A percentile compares a stretch with the other conserved stretches of the same genome.
Evolutionary conservation across 2,113 vertebrate genomes (phyloP).

Genomic region (Porphyrio hochstetteri): DNA sequence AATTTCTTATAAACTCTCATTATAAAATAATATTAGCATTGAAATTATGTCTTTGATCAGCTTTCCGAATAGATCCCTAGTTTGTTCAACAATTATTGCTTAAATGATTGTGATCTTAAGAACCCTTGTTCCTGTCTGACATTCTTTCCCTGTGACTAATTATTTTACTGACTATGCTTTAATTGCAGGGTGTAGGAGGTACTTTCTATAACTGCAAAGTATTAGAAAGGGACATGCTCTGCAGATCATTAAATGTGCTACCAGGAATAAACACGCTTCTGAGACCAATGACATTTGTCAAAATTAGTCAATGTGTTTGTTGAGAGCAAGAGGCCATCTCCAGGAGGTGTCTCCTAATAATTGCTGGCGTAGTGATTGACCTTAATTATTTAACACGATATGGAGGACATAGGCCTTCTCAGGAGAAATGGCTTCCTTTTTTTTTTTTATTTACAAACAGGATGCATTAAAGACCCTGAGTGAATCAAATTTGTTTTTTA

Average conservation of each 20-base stretch:
- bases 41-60: constrained; percentile 30
- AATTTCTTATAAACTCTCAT: background rate
- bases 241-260: constrained; percentile 71
- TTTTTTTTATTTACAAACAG: constrained; percentile 62
- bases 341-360: constrained; percentile 58
- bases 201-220: constrained; percentile 56
- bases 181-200: constrained; percentile 71
- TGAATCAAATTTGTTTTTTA: constrained; percentile 51
- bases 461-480: constrained; percentile 50
- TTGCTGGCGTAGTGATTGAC: constrained; percentile 59
- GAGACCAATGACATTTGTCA: constrained; percentile 67
- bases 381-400: constrained; percentile 79
- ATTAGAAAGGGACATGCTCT: constrained; percentile 62
- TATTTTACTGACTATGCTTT: constrained; percentile 68
- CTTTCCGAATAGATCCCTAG: constrained; percentile 25
- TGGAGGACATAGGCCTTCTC: constrained; percentile 40
- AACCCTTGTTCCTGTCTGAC: constrained; percentile 40
- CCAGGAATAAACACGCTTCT: constrained; percentile 42
- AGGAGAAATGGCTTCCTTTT: constrained; percentile 36
- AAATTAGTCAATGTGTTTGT: constrained; percentile 50
- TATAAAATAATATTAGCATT: constrained; percentile 8
- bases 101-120: constrained; percentile 62
- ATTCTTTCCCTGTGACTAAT: constrained; percentile 69
- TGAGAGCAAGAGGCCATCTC: constrained; percentile 62
- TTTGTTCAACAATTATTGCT: constrained; percentile 53